Conservation (phyloP, 2,113 vertebrate genomes). For the Camarhynchus parvulus region DNA sequence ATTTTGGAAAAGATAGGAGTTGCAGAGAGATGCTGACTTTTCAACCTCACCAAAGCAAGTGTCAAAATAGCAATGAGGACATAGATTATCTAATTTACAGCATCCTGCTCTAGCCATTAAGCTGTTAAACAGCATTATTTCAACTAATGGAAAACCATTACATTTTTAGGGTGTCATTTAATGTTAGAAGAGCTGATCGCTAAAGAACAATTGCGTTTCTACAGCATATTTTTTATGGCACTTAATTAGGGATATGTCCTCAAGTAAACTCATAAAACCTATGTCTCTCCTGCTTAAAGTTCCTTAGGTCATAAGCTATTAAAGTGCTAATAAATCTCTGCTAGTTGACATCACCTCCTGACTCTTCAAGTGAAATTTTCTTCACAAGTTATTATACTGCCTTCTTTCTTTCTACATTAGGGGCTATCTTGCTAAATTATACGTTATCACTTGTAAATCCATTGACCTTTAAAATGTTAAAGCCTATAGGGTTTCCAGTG, state of each 20-base stretch:
- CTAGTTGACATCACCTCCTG: background rate
- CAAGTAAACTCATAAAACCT: conserved; percentile 23
- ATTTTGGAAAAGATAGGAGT: background rate
- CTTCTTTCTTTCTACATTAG: background rate
- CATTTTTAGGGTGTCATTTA: conserved; percentile 33
- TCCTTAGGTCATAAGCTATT: conserved; percentile 4
- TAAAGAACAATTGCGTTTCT: conserved; percentile 26
- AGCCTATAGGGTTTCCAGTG: background rate
- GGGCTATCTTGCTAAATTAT: background rate
- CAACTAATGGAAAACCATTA: conserved; percentile 58
- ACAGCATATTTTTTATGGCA: conserved; percentile 24
- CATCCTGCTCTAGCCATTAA: conserved; percentile 15
- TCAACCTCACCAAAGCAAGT: conserved; percentile 19
- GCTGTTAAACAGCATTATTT: conserved; percentile 48
- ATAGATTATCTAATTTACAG: conserved; percentile 34
- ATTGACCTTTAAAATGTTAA: background rate
- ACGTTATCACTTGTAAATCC: background rate
- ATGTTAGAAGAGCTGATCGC: background rate
- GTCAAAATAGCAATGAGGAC: background rate
- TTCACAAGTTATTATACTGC: background rate
- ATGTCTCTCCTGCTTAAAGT: background rate
- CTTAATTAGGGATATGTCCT: conserved; percentile 50
- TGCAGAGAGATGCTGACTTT: conserved; percentile 15
- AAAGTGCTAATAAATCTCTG: conserved; percentile 20
- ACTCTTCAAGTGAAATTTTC: background rate